Evolutionary conservation across 2,113 vertebrate genomes (phyloP), one percentile per base, ranked within the genome.

Genomic region (Cavia porcellus): DNA sequence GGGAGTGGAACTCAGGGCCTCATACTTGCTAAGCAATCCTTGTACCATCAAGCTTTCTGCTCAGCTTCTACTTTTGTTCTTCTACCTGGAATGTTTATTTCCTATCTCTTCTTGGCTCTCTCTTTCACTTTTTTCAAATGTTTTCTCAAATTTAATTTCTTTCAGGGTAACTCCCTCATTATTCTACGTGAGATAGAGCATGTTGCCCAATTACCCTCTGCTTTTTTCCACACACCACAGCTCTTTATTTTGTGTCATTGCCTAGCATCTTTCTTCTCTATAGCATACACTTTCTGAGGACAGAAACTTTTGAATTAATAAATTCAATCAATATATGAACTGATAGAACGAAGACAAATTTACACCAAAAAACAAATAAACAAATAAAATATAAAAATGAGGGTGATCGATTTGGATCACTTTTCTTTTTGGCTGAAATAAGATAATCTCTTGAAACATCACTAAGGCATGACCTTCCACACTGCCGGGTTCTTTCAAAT

Each of bases 361-460:
- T 64, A 57, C 13, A 81, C 35, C 30, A 80, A 47, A 52, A 50
- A 77, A 61, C 5, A 42, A 61, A 80, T 20, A 57, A n/a, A 59
- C n/a, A 52, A 47, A 55, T 25, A 17, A 81, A 42, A n/a, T 59
- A 72, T 47, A 45, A 94, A 94, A 83, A 50, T 7, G 22, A 86
- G 30, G 59, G 5, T 38, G 72, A 86, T 35, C 57, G 32, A 57
- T 57, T 62, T 59, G 32, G 11, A 15, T 20, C 61, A 20, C 45
- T 74, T 35, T 32, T 4, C 9, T 13, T 86, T 86, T 83, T 79
- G 81, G 35, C 59, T 82, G 35, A 92, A 87, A 80, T 77, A 72
- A 93, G 92, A 88, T 66, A 80, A 32, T 61, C 64, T 25, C 83
- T 89, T 66, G 62, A 90, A 93, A 79, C 35, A 62, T 38, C 50